Base-by-base conservation (phyloP, 2,797 vertebrate species). In the Siniperca undulata region DNA sequence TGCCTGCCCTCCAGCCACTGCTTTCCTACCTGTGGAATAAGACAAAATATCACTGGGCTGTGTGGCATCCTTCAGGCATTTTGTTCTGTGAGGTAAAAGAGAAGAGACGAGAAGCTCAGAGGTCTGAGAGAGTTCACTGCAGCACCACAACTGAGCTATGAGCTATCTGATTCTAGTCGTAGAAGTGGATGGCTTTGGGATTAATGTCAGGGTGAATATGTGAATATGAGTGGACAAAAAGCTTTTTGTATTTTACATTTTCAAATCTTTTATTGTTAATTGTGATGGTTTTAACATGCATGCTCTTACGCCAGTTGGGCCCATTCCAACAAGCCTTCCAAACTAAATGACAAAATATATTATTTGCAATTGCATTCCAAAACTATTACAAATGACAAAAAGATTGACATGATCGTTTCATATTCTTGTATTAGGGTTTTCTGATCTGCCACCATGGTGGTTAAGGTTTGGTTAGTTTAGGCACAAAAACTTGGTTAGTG, bases 201-300 rank as follows among this genome's bases (percentile, higher is more conserved):
- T 92, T 95, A 96, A 97, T 95, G 92, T 88, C 95, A 91, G 91
- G 94, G 60, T 65, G 30, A n/a, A 36, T 42, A 22, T 27, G 27
- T 1, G 12, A 44, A 65, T 34, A 22, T 42, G 12, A 30, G 3
- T 16, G 4, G 10, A 40, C 12, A 52, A 38, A 59, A 70, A 6
- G 7, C 17, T 22, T 40, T n/a, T 38, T 42, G 4, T 24, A 1
- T 27, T 66, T 60, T 36, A 52, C 2, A 17, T 77, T 40, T 71
- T 52, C 3, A 46, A 8, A 44, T 58, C 0, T 27, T 52, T 19
- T 8, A 36, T 48, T 59, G 5, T 42, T 22, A 42, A 48, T 3
- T 30, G 1, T 8, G 17, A 74, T 6, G 3, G 1, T 30, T 50
- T 52, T 70, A 48, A 70, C 22, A 56, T 40, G 13, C 17, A 42